Evolutionary conservation across 2,113 vertebrate species (phyloP).

Genomic region (Rhinolophus ferrumequinum): DNA sequence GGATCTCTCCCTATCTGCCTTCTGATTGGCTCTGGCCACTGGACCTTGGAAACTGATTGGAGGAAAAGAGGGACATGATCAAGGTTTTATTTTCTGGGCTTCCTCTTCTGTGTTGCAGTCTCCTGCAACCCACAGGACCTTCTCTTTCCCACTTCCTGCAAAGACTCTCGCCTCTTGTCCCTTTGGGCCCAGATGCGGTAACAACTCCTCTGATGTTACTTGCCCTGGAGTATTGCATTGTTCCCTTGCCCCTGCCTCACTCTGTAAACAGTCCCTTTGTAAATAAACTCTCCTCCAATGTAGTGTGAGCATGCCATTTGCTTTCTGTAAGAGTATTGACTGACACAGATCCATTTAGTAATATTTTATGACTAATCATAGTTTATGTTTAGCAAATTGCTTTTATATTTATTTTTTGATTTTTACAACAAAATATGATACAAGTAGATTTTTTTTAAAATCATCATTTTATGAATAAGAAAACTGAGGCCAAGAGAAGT

Average conservation of each 20-base stretch:
- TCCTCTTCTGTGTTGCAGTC: neutral
- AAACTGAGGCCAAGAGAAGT: neutral
- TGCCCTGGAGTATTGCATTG: neutral
- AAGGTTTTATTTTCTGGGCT: neutral
- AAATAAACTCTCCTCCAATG: neutral
- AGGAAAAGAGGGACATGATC: neutral
- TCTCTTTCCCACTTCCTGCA: neutral
- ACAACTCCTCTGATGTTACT: neutral
- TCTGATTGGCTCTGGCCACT: neutral
- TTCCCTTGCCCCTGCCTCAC: neutral
- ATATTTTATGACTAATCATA: neutral
- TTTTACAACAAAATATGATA: neutral
- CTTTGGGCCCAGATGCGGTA: neutral
- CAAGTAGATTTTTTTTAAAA: neutral
- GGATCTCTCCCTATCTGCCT: neutral
- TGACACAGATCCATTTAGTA: neutral
- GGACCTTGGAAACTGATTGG: neutral
- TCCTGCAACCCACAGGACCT: neutral
- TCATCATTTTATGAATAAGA: neutral
- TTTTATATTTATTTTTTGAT: neutral
- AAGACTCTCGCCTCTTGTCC: neutral
- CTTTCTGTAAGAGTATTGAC: constrained; percentile 13
- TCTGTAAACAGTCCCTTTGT: neutral
- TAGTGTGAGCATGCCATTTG: neutral
- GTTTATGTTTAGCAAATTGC: neutral